These are phyloP conservation scores for Acleris holmiana DNA, from an alignment of 2,888 invertebrate species.

Conservation along the genomic window DNA sequence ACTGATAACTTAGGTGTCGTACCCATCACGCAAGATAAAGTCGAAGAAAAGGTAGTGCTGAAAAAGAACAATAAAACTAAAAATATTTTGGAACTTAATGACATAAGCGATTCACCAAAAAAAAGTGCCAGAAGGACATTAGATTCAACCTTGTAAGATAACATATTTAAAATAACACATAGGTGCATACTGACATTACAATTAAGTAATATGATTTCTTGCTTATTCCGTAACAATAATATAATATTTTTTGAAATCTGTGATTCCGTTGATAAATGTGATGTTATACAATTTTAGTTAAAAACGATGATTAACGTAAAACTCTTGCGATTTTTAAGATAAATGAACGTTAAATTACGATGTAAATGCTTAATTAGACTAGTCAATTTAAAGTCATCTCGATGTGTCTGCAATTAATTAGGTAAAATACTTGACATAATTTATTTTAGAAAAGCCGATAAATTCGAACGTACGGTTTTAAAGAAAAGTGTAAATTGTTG, in stretches of 20 bases:
- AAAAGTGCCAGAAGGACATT: conserved; percentile 77
- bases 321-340: not conserved
- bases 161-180: conserved; percentile 69
- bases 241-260: conserved; percentile 69
- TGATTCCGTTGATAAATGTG: conserved; percentile 66
- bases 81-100: conserved; percentile 67
- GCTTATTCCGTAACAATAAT: conserved; percentile 47
- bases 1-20: conserved; percentile 67
- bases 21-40: conserved; percentile 59
- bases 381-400: conserved; percentile 73
- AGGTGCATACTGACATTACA: conserved; percentile 52
- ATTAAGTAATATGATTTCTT: conserved; percentile 41
- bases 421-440: not conserved
- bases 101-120: conserved; percentile 78
- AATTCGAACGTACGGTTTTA: too few species aligned
- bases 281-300: conserved; percentile 20
- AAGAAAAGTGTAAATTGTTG: too few species aligned
- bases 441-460: too few species aligned
- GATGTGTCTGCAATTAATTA: conserved; percentile 6
- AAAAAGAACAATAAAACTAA: conserved; percentile 61
- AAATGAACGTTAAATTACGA: not conserved
- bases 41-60: conserved; percentile 55
- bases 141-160: conserved; percentile 66
- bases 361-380: conserved; percentile 59
- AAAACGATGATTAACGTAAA: not conserved